Evolutionary conservation across 1,140 invertebrate genomes (phyloP), one percentile per base, ranked within the genome.

Genomic region (Gryllus bimaculatus): DNA sequence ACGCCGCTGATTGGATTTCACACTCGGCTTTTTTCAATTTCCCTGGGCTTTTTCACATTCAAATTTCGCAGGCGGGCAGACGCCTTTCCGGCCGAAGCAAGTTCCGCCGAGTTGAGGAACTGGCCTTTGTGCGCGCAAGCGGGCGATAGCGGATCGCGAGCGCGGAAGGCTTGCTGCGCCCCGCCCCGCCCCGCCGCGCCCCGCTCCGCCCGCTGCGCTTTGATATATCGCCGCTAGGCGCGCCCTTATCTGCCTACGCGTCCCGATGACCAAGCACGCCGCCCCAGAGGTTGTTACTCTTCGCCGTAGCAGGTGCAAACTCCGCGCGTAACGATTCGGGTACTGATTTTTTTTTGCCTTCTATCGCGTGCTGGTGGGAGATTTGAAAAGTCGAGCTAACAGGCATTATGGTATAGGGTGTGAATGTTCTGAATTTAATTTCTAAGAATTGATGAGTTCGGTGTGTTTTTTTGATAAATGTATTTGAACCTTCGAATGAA

Each of bases 11-110:
- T 66, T 66, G 54, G 54, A 66, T 66, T 66, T 66, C 54, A 66
- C 54, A 66, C 54, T 66, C 54, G 54, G 54, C 54, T 66, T 66
- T 66, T 66, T 66, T 66, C 54, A 66, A 66, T 66, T 66, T 66
- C 54, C 54, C 54, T 7, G 10, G 18, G 54, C 54, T 66, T 66
- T 66, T 66, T 66, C 54, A 66, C 54, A 66, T 66, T 66, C 54
- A 66, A 66, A 66, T 66, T 66, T 66, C 54, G 54, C 54, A 66
- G 54, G 54, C 54, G 10, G 26, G 54, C 54, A 66, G 18, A 66
- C 54, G 54, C 54, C 54, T 66, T 66, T 10, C 54, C 54, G 54
- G 18, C 10, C 54, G 54, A 2, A 66, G 54, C 54, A 66, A 66
- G 54, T 66, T 66, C 54, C 54, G 54, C 18, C 54, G 54, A 66